A percentile compares a stretch with the other conserved stretches of the same genome.
These are phyloP conservation scores for Drosophila quadrilineata DNA, from an alignment of 1,140 invertebrate genomes.

Conservation along the genomic window DNA sequence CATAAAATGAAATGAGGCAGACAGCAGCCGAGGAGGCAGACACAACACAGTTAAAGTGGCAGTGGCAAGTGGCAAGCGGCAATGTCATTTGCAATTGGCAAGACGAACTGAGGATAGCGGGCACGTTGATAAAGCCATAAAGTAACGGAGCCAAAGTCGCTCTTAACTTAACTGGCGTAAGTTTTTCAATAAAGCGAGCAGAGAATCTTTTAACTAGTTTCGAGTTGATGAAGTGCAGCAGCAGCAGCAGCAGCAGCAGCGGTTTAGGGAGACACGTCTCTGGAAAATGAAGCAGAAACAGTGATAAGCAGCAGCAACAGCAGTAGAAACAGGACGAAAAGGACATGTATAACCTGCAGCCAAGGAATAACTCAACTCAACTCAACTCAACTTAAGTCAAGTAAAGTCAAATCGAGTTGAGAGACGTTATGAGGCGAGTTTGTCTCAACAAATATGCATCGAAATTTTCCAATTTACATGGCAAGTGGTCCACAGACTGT, in stretches of 20 bases:
- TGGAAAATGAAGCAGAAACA: neutral
- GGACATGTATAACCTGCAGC: neutral
- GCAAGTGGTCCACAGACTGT: slow-evolving; percentile 30
- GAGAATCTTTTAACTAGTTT: slow-evolving; percentile 74
- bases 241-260: neutral
- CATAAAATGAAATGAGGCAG: slow-evolving; percentile 67
- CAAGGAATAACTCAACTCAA: slow-evolving; percentile 42
- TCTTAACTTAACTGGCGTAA: slow-evolving; percentile 51
- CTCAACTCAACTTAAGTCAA: no score
- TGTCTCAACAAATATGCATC: slow-evolving; percentile 72
- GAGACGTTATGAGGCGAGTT: no score
- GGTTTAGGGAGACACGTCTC: slow-evolving; percentile 1
- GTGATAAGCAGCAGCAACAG: neutral
- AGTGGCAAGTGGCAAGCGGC: neutral
- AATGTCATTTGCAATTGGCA: slow-evolving; percentile 6
- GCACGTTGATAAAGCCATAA: slow-evolving; percentile 2
- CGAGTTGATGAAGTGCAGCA: slow-evolving; percentile 58
- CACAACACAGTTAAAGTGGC: slow-evolving; percentile 25
- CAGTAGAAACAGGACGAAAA: neutral
- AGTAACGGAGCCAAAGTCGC: slow-evolving; percentile 39
- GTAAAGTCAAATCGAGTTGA: no score
- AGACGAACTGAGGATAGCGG: neutral
- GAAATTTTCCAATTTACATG: slow-evolving; percentile 60
- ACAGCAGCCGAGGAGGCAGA: slow-evolving; percentile 8
- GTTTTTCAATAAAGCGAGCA: slow-evolving; percentile 73